Evolutionary conservation across 1,140 invertebrate species (phyloP).

Genomic region (Ladona fulva): DNA sequence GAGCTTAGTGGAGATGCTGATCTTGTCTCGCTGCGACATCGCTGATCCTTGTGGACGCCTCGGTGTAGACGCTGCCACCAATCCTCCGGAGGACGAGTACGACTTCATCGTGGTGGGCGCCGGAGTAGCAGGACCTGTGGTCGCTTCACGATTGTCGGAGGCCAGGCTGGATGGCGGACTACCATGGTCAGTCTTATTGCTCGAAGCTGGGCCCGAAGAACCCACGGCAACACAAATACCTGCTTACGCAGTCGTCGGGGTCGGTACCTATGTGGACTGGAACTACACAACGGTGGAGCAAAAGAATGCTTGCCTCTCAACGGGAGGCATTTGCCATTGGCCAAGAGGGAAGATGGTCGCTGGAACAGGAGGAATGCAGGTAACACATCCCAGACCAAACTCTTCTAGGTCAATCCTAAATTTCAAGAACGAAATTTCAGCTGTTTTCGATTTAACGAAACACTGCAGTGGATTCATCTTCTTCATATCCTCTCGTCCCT

Average conservation of each 20-base stretch:
- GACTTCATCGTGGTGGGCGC: conserved; percentile 41
- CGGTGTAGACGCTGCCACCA: conserved; percentile 16
- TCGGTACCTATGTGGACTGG: conserved; percentile 22
- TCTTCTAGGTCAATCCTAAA: no score
- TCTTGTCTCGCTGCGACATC: conserved; percentile 41
- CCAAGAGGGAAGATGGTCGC: conserved; percentile 18
- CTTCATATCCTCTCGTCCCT: no score
- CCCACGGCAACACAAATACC: conserved; percentile 55
- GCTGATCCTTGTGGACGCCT: conserved; percentile 38
- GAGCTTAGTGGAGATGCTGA: conserved; percentile 17
- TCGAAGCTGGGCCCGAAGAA: conserved; percentile 45
- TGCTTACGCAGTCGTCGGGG: conserved; percentile 36
- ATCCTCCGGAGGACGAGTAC: conserved; percentile 26
- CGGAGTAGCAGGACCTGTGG: conserved; percentile 45
- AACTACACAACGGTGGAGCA: conserved; percentile 19
- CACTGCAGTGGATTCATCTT: no score
- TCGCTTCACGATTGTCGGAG: conserved; percentile 48
- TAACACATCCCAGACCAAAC: not conserved
- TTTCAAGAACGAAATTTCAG: no score
- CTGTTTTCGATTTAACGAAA: no score
- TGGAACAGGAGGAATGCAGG: conserved; percentile 14
- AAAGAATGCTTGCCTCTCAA: conserved; percentile 14
- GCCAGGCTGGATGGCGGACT: conserved; percentile 23
- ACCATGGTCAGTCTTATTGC: conserved; percentile 34
- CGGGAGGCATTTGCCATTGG: conserved; percentile 19